Percentiles rank a stretch among this genome's conserved stretches.
Conservation (phyloP, 2,888 invertebrate species). For the Phoronis australis region DNA sequence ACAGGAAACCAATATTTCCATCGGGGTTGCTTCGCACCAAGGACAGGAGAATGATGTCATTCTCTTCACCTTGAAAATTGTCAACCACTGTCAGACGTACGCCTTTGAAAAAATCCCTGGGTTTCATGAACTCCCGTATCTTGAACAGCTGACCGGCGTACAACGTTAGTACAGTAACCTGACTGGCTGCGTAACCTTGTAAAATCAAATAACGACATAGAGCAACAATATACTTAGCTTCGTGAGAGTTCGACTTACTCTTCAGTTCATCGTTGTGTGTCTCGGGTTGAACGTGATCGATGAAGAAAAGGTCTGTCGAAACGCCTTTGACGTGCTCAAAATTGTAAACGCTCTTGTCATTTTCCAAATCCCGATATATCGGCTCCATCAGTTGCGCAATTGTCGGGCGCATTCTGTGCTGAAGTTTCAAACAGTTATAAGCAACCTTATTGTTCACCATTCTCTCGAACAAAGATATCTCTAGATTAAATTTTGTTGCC, state of each 20-base stretch:
- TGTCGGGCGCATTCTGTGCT: constrained; percentile 55
- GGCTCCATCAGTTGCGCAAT: constrained; percentile 43
- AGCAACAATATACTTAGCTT: constrained; percentile 34
- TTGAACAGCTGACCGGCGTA: constrained; percentile 42
- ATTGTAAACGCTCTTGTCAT: constrained; percentile 27
- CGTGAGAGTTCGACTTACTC: constrained; percentile 40
- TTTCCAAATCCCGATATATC: constrained; percentile 37
- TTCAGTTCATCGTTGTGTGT: constrained; percentile 22
- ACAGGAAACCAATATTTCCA: constrained; percentile 41
- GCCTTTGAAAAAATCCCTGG: constrained; percentile 17
- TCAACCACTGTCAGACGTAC: constrained; percentile 35
- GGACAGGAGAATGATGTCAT: constrained; percentile 48
- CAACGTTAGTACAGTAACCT: constrained; percentile 45
- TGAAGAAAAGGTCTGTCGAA: constrained; percentile 34
- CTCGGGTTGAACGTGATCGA: constrained; percentile 36
- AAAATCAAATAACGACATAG: constrained; percentile 38
- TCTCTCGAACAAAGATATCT: constrained; percentile 77
- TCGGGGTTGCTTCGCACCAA: constrained; percentile 44
- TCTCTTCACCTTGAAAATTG: constrained; percentile 50
- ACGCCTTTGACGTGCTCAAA: constrained; percentile 35
- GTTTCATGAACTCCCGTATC: constrained; percentile 30
- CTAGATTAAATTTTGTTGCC: constrained; percentile 64
- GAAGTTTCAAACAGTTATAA: constrained; percentile 60
- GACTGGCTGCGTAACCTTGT: constrained; percentile 35
- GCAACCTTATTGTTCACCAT: constrained; percentile 67